Conservation (phyloP, 2,797 vertebrate species). For the Melopsittacus undulatus region DNA sequence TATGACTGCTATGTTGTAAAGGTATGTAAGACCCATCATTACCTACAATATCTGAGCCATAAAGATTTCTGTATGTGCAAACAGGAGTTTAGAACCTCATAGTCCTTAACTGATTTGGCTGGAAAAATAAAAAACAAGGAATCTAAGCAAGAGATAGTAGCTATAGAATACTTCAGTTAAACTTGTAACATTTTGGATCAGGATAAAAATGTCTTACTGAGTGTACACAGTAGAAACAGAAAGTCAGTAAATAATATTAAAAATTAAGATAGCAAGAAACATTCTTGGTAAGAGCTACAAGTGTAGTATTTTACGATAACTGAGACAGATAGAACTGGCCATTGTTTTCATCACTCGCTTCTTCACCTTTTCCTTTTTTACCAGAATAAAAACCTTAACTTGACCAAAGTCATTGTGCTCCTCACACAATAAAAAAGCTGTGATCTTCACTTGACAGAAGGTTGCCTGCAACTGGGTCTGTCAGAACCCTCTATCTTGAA, state of each 20-base stretch:
- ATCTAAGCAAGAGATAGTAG: background rate
- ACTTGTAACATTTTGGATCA: background rate
- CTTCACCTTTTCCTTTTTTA: background rate
- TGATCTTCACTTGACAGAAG: background rate
- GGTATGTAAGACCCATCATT: background rate
- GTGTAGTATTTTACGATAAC: background rate
- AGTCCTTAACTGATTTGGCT: background rate
- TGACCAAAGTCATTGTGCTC: background rate
- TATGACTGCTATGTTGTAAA: background rate
- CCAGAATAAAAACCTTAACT: background rate
- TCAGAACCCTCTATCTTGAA: background rate
- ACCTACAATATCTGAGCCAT: conserved; percentile 12
- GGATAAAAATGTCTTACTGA: background rate
- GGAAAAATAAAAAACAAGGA: background rate
- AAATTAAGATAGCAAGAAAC: background rate
- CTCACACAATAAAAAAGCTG: background rate
- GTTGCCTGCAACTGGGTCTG: background rate
- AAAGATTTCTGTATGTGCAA: background rate
- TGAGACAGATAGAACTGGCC: background rate
- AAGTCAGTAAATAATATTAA: background rate
- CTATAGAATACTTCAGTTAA: background rate
- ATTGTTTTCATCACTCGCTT: background rate
- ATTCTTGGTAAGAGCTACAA: background rate
- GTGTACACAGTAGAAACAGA: background rate
- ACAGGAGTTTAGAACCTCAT: background rate